A percentile compares a stretch with the other conserved stretches of the same genome.
phyloP scores from a whole-genome alignment of 2,113 vertebrate species.

The Lagopus leucura region DNA sequence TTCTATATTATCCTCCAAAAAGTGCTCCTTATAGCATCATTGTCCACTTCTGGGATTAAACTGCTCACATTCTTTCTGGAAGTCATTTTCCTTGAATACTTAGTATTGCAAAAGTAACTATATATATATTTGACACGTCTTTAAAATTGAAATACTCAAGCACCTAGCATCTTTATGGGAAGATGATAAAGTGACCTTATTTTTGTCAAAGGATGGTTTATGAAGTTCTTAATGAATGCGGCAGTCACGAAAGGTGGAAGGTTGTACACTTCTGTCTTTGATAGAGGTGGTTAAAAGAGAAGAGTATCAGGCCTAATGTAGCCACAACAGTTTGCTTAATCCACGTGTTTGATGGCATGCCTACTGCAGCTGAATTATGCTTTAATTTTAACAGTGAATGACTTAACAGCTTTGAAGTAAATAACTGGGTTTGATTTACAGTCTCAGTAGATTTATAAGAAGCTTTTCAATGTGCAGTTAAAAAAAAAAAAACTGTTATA shows the following conservation, averaged over 20 bases:
- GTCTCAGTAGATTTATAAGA: constrained; percentile 51
- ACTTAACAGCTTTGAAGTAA: constrained; percentile 69
- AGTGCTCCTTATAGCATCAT: neutral
- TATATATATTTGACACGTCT: neutral
- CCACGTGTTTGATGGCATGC: neutral
- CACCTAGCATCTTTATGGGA: neutral
- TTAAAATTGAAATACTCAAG: neutral
- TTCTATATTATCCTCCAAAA: neutral
- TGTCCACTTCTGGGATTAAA: neutral
- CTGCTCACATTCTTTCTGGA: neutral
- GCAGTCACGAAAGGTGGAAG: neutral
- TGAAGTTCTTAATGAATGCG: neutral
- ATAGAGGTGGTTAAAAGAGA: neutral
- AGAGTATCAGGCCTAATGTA: neutral
- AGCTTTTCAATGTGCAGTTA: constrained; percentile 37
- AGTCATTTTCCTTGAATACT: neutral
- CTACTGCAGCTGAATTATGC: constrained; percentile 50
- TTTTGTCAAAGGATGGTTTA: neutral
- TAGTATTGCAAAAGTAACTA: neutral
- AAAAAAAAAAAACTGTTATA: constrained; percentile 10
- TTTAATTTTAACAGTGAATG: constrained; percentile 68
- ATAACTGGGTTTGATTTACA: constrained; percentile 67
- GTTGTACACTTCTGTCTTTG: neutral
- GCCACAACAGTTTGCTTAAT: neutral
- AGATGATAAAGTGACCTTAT: neutral